phyloP scores from a whole-genome alignment of 2,888 invertebrate species.

The Pollenia griseotomentosa region DNA sequence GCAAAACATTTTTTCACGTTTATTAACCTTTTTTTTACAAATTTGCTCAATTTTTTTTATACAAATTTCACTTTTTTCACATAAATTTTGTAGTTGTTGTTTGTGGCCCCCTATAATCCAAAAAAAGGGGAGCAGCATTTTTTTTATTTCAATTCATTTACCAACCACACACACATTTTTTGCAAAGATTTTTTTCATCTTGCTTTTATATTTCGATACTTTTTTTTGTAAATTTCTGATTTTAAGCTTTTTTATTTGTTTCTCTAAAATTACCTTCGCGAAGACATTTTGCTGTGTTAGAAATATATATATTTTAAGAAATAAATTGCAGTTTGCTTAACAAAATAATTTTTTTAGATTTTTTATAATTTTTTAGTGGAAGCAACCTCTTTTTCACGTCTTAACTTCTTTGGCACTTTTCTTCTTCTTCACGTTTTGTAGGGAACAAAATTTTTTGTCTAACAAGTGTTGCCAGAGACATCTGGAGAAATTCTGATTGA shows the following conservation, averaged over 20 bases:
- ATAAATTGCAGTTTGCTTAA: constrained; percentile 20
- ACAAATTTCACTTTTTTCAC: constrained; percentile 43
- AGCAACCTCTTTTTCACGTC: constrained; percentile 56
- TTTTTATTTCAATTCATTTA: constrained; percentile 44
- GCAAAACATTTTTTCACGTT: constrained; percentile 15
- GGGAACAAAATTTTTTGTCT: background rate
- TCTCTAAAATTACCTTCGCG: constrained; percentile 81
- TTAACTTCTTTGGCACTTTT: constrained; percentile 65
- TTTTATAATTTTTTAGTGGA: constrained; percentile 40
- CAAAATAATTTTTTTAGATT: constrained; percentile 37
- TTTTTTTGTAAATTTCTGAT: constrained; percentile 26
- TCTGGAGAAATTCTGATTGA: background rate
- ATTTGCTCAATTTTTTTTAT: constrained; percentile 16
- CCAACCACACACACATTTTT: constrained; percentile 56
- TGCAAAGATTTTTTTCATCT: constrained; percentile 50
- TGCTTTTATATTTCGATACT: constrained; percentile 23
- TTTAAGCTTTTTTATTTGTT: constrained; percentile 75
- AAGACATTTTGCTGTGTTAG: constrained; percentile 80
- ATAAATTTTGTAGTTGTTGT: constrained; percentile 19
- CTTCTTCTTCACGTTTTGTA: constrained; percentile 48
- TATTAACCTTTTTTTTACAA: background rate
- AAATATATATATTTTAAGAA: constrained; percentile 51
- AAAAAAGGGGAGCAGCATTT: constrained; percentile 65
- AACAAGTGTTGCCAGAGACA: constrained; percentile 19
- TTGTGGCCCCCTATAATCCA: constrained; percentile 34